Evolutionary conservation across 1,140 invertebrate genomes (phyloP).

Genomic region (Hylaeus anthracinus): DNA sequence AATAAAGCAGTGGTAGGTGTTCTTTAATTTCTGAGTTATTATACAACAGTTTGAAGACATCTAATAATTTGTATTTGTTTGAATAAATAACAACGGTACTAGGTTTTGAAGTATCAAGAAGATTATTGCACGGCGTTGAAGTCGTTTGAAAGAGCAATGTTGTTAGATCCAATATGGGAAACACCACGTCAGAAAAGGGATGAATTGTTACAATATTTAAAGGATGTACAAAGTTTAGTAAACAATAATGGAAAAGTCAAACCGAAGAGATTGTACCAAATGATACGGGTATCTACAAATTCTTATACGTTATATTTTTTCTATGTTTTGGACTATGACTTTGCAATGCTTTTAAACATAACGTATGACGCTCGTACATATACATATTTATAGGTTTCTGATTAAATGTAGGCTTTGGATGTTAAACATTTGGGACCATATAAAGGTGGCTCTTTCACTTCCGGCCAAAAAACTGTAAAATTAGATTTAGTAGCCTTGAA

Average conservation of each 20-base stretch:
- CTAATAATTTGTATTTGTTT: neutral
- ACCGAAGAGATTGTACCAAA: slow-evolving; percentile 85
- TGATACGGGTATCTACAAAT: slow-evolving; percentile 82
- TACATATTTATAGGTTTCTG: slow-evolving; percentile 62
- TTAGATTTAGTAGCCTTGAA: slow-evolving; percentile 80
- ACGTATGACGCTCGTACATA: slow-evolving; percentile 51
- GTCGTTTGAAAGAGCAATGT: slow-evolving; percentile 85
- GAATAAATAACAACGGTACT: slow-evolving; percentile 61
- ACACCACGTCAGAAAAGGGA: slow-evolving; percentile 84
- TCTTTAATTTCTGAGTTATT: slow-evolving; percentile 25
- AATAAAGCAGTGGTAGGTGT: slow-evolving; percentile 91
- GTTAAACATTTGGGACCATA: slow-evolving; percentile 84
- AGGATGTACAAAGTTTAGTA: slow-evolving; percentile 84
- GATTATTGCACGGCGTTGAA: slow-evolving; percentile 86
- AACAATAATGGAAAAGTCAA: slow-evolving; percentile 88
- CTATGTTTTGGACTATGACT: neutral
- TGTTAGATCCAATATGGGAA: slow-evolving; percentile 89
- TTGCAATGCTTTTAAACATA: slow-evolving; percentile 14
- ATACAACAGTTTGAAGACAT: neutral
- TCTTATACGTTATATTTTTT: neutral
- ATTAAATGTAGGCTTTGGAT: slow-evolving; percentile 79
- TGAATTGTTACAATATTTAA: slow-evolving; percentile 86
- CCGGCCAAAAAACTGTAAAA: slow-evolving; percentile 81
- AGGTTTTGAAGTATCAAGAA: slow-evolving; percentile 92
- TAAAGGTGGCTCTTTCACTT: slow-evolving; percentile 82